These are phyloP conservation scores for Hapalemur alaotrensis DNA, from an alignment of 2,797 vertebrate species.

Conservation along the genomic window DNA sequence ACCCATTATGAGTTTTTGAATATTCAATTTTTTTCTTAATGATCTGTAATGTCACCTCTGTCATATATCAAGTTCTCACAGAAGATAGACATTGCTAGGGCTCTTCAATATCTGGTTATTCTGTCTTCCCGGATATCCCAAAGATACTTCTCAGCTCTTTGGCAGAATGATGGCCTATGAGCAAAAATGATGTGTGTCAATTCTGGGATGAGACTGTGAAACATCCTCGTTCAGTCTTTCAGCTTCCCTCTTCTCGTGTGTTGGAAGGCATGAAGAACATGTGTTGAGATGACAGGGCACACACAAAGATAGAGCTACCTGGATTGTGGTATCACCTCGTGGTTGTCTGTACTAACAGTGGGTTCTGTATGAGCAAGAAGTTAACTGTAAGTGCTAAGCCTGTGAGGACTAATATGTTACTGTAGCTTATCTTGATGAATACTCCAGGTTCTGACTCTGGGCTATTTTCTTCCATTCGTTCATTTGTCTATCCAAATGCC, in stretches of 20 bases:
- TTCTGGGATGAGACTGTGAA: background rate
- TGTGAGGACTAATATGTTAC: background rate
- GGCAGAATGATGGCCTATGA: background rate
- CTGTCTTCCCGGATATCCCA: background rate
- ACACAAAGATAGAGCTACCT: background rate
- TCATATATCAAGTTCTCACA: background rate
- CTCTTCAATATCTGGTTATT: background rate
- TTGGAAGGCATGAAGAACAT: background rate
- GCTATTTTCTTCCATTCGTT: background rate
- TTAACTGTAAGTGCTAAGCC: background rate
- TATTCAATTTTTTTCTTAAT: background rate
- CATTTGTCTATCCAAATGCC: background rate
- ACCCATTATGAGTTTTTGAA: background rate
- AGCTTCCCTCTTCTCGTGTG: background rate
- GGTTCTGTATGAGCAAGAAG: background rate
- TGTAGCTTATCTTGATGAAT: background rate
- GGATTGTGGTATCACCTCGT: background rate
- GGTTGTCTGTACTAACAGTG: background rate
- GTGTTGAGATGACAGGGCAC: background rate
- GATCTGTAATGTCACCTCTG: background rate
- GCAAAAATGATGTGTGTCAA: background rate
- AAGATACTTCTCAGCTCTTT: background rate
- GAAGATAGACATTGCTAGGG: background rate
- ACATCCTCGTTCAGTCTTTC: background rate
- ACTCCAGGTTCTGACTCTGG: background rate